Conservation (phyloP, 2,888 invertebrate genomes). For the Lypha dubia region DNA sequence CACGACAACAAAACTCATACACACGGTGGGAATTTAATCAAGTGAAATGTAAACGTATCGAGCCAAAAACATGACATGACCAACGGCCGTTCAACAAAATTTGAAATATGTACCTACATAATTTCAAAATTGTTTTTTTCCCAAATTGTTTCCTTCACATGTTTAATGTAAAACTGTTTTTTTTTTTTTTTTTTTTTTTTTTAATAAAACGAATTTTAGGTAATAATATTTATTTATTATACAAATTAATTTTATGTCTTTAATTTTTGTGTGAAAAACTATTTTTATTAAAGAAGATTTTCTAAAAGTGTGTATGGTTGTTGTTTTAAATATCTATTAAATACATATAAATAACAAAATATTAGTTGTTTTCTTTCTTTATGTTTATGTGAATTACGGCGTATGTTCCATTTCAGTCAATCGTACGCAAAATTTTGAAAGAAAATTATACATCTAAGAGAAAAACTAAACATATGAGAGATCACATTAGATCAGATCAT, state of each 20-base stretch:
- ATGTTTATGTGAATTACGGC: constrained; percentile 25
- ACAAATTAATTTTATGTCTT: constrained; percentile 1
- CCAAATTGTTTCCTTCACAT: neutral
- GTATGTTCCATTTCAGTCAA: constrained; percentile 40
- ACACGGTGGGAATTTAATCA: constrained; percentile 32
- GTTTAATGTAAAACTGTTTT: neutral
- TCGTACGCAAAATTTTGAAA: constrained; percentile 21
- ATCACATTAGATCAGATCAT: constrained; percentile 19
- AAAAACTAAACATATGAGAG: constrained; percentile 5
- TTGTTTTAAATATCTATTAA: neutral
- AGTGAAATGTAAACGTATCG: constrained; percentile 19
- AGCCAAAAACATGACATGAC: constrained; percentile 16
- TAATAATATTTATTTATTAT: constrained; percentile 13
- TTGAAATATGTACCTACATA: too few species aligned
- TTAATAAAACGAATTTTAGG: neutral
- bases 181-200: neutral
- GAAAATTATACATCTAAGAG: neutral
- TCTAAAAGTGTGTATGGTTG: constrained; percentile 1
- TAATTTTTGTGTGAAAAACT: neutral
- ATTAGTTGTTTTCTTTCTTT: neutral
- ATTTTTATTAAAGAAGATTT: constrained; percentile 12
- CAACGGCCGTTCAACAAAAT: neutral
- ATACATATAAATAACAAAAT: constrained; percentile 9
- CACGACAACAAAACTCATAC: too few species aligned
- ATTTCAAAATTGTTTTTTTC: neutral